Conservation (phyloP, 2,888 invertebrate species). For the Allolobophora icterica region DNA sequence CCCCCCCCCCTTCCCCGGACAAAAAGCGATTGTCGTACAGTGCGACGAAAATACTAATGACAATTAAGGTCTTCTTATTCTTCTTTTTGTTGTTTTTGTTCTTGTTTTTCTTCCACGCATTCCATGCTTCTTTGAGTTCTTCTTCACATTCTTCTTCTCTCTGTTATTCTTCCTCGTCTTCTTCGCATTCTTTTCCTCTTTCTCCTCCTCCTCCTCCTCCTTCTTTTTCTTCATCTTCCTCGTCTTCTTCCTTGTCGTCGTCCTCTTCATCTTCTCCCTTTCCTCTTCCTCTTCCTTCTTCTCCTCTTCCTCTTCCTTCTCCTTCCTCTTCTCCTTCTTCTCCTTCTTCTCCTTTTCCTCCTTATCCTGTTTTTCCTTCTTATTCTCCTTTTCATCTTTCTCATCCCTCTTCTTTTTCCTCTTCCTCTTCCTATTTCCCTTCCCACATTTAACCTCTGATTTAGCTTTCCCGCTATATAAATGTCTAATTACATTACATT, state of each 20-base stretch:
- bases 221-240: neutral
- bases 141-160: neutral
- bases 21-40: no score
- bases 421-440: neutral
- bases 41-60: no score
- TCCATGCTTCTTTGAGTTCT: no score
- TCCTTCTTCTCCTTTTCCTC: neutral
- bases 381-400: neutral
- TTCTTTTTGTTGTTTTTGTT: no score
- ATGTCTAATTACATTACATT: no score
- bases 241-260: no score
- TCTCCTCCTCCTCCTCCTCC: neutral
- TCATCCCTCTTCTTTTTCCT: neutral
- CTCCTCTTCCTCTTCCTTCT: neutral
- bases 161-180: neutral
- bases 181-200: neutral
- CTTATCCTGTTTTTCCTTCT: neutral
- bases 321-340: neutral
- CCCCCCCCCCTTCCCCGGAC: no score
- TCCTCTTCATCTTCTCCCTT: neutral
- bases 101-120: no score
- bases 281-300: neutral
- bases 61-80: no score
- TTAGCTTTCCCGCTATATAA: no score
- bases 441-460: neutral